Base-by-base conservation (phyloP, 1,140 invertebrate species). In the Neoseiulus cucumeris region DNA sequence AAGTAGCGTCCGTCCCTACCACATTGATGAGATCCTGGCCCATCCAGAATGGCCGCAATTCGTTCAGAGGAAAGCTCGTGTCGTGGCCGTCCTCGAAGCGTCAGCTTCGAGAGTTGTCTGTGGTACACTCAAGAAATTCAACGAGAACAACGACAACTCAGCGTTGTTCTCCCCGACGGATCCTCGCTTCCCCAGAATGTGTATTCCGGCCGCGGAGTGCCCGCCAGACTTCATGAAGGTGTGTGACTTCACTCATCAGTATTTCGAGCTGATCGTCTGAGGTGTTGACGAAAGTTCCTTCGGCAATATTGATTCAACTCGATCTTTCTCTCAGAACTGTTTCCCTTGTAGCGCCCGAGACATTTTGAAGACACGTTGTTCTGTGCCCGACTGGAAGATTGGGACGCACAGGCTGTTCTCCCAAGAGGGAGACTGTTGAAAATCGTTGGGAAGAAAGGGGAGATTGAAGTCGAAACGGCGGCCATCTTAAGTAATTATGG, bases 401-500 rank as follows among this genome's bases (percentile, higher is more conserved):
- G 51, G 51, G 39, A 42, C 12, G 51, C 25, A 14, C 51, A 59
- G 6, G 25, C 12, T 14, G 51, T 29, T 17, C 51, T 67, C 9
- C 51, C 14, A 42, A 64, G 12, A 42, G 79, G 85, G 2, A 77
- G 77, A 69, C 76, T 92, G 51, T 69, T 83, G 17, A 77, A 81
- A 70, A 80, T 80, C 64, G 76, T 94, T 51, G 91, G 91, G 0
- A 76, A 81, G 66, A 78, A 79, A 44, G 85, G 84, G 7, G 81
- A 89, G 69, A 78, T 94, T 69, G 80, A 83, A 44, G 78, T 81
- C 44, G 87, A 92, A 77, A 85, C 84, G 4, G 79, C 80, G 72
- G 85, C 86, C 9, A 84, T 94, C 72, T 76, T 95, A 45, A 75
- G 84, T 9, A 83, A 89, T 73, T 83, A 86, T 75, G 79, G 82